Evolutionary conservation across 2,888 invertebrate genomes (phyloP).

Genomic region (Microplitis deprimator): DNA sequence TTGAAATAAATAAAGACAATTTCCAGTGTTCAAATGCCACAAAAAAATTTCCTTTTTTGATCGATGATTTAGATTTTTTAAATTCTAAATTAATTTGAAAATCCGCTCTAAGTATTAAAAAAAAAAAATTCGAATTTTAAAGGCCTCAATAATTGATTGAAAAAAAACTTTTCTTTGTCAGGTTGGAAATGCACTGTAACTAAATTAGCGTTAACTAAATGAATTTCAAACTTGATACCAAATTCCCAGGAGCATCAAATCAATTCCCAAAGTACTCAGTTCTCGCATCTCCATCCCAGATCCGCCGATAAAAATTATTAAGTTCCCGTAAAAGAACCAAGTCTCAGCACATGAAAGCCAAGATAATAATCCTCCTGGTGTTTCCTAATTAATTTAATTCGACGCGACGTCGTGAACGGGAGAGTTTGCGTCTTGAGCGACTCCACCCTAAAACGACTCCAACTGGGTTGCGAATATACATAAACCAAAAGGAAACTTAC

Average conservation of each 20-base stretch:
- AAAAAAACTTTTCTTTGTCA: slow-evolving; percentile 7
- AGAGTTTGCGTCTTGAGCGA: slow-evolving; percentile 31
- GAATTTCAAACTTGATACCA: too few species aligned
- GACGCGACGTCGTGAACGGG: slow-evolving; percentile 22
- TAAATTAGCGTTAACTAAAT: background rate
- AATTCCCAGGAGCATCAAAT: too few species aligned
- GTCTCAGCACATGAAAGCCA: slow-evolving; percentile 17
- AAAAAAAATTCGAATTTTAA: background rate
- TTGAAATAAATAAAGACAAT: too few species aligned
- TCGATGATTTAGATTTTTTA: too few species aligned
- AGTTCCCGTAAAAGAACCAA: background rate
- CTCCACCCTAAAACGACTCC: slow-evolving; percentile 18
- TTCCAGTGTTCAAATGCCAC: too few species aligned
- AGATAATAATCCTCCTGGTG: slow-evolving; percentile 41
- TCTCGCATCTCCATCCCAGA: too few species aligned
- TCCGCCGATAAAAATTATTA: too few species aligned
- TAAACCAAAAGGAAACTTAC: slow-evolving; percentile 11
- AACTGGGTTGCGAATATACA: background rate
- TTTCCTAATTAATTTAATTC: slow-evolving; percentile 55
- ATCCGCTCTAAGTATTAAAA: too few species aligned
- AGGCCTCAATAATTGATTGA: background rate
- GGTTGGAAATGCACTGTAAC: background rate
- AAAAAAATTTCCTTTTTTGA: too few species aligned
- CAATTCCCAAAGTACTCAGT: too few species aligned
- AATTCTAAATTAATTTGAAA: too few species aligned